Percentiles rank a stretch among this genome's conserved stretches.
These are phyloP conservation scores for Taxidea taxus DNA, from an alignment of 2,113 vertebrate species.

Conservation along the genomic window DNA sequence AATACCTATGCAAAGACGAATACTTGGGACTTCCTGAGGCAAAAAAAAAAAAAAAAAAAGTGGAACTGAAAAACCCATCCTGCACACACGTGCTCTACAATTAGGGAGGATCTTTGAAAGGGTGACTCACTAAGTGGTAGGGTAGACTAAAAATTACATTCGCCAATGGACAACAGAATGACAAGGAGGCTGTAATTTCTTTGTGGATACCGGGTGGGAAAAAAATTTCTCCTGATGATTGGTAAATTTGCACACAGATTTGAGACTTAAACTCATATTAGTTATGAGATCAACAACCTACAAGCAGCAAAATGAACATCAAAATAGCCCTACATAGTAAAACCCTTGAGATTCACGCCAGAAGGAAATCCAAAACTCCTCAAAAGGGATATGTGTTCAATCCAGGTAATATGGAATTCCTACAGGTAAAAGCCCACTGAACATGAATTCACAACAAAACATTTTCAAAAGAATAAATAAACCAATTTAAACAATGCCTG, in stretches of 20 bases:
- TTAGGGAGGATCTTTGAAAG: neutral
- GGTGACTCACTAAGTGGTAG: neutral
- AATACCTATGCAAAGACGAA: neutral
- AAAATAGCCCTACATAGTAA: neutral
- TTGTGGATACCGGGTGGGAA: neutral
- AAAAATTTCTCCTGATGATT: neutral
- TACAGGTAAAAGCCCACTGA: neutral
- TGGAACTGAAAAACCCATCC: neutral
- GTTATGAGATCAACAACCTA: neutral
- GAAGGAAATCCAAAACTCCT: neutral
- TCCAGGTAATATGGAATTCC: neutral
- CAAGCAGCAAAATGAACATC: neutral
- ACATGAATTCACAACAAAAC: neutral
- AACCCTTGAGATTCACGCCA: neutral
- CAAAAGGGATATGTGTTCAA: neutral
- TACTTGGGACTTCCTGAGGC: neutral
- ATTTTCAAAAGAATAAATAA: neutral
- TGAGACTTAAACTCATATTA: slow-evolving; percentile 27
- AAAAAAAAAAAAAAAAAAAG: neutral
- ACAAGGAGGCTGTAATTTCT: neutral
- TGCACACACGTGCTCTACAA: neutral
- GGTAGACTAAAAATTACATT: neutral
- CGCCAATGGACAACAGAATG: neutral
- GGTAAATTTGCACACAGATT: neutral
- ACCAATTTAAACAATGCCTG: neutral